phyloP scores from a whole-genome alignment of 2,113 vertebrate species.

The Dendrocopos noguchii region DNA sequence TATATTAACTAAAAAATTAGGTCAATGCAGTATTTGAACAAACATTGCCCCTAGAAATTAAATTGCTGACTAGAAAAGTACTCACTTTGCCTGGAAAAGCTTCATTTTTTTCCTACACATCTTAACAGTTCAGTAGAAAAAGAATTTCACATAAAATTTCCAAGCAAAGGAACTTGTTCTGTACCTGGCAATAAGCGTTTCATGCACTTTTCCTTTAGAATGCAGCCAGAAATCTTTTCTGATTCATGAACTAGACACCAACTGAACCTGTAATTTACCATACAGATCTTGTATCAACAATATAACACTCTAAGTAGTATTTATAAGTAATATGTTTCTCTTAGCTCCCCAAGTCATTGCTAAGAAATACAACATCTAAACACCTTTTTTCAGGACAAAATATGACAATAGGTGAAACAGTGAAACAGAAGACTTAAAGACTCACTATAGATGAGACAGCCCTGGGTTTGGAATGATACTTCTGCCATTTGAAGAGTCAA shows the following conservation, averaged over 20 bases:
- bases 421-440: not conserved
- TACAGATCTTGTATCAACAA: not conserved
- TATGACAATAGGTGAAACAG: rapidly evolving
- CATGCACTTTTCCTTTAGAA: not conserved
- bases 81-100: not conserved
- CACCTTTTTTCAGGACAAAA: not conserved
- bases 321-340: not conserved
- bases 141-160: not conserved
- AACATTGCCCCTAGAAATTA: rapidly evolving
- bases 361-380: not conserved
- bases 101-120: not conserved
- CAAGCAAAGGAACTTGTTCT: not conserved
- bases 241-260: not conserved
- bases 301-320: not conserved
- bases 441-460: not conserved
- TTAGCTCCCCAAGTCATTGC: not conserved
- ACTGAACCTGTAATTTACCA: not conserved
- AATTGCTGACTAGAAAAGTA: not conserved
- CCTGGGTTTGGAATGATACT: not conserved
- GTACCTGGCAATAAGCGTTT: not conserved
- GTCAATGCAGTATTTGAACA: not conserved
- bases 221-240: not conserved
- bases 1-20: not conserved
- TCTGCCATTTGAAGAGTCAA: not conserved
- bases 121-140: not conserved